Base-by-base conservation (phyloP, 2,113 vertebrate genomes). In the Fulmarus glacialis region DNA sequence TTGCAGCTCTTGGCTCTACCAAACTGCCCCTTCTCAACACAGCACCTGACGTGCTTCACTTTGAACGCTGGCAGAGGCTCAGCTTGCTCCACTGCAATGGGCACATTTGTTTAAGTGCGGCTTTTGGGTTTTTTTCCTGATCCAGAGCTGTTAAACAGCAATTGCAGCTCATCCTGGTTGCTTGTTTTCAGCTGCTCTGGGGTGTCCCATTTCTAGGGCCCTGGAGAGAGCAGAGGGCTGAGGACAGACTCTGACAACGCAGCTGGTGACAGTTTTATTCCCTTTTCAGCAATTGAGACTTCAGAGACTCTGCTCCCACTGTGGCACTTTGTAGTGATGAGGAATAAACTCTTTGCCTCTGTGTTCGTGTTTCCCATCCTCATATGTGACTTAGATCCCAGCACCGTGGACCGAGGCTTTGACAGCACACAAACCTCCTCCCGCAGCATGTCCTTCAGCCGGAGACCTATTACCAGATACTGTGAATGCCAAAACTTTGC, bases 381-480 rank as follows among this genome's bases (percentile, higher is more conserved):
- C 36, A 38, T 15, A 38, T 0, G 0, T 42, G 63, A 43, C 63
- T 80, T 62, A 59, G 75, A 83, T 8, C 13, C 42, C 72, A 59
- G 83, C 3, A 3, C 12, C 2, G 3, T 2, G 8, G 50, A 38
- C 45, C 0, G 4, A 81, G 55, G 67, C 52, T 78, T 32, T 47
- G 70, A 7, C 40, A 85, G 43, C n/a, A 38, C 42, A 52, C 2
- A 32, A 82, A 53, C 19, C 60, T 86, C 60, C 26, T 66, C 67
- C 42, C 5, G 4, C 29, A 52, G 47, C 0, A 0, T 2, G 2
- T 38, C 23, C 81, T 81, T 64, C 58, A 36, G 64, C 68, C 6
- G 2, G 34, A 70, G 38, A 42, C 36, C 32, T 50, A 86, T 66
- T 77, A 66, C 52, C n/a, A 81, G 55, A 74, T 56, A 11, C 21